Evolutionary conservation across 1,140 invertebrate genomes (phyloP).

Genomic region (Caenorhabditis tropicalis): DNA sequence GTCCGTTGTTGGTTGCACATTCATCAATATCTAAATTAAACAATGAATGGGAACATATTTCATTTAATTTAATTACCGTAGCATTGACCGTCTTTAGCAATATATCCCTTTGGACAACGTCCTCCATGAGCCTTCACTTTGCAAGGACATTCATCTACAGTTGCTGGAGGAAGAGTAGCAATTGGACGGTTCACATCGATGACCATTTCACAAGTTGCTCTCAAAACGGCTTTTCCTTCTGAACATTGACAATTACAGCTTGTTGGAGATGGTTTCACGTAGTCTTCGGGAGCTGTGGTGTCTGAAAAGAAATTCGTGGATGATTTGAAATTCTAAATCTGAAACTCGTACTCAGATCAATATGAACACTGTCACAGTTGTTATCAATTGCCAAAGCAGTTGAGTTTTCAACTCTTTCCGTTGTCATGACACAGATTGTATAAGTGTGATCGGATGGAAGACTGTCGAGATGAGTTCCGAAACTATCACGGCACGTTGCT

Average conservation of each 20-base stretch:
- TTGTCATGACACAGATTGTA: slow-evolving; percentile 62
- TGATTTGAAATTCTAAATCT: neutral
- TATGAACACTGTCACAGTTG: slow-evolving; percentile 61
- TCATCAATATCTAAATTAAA: slow-evolving; percentile 77
- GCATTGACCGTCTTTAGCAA: slow-evolving; percentile 42
- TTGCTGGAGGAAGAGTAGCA: slow-evolving; percentile 60
- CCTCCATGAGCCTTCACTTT: slow-evolving; percentile 54
- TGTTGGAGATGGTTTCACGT: slow-evolving; percentile 43
- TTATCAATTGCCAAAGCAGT: slow-evolving; percentile 56
- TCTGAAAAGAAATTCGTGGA: slow-evolving; percentile 46
- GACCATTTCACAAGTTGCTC: slow-evolving; percentile 42
- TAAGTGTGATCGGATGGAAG: slow-evolving; percentile 64
- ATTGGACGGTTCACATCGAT: slow-evolving; percentile 46
- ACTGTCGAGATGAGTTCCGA: slow-evolving; percentile 57
- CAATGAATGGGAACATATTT: neutral
- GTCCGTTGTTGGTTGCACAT: slow-evolving; percentile 78
- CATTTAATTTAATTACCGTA: slow-evolving; percentile 46
- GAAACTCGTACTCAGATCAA: slow-evolving; percentile 57
- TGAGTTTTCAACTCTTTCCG: slow-evolving; percentile 45
- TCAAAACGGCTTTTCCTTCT: slow-evolving; percentile 48
- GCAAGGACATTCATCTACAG: slow-evolving; percentile 61
- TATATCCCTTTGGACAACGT: slow-evolving; percentile 63
- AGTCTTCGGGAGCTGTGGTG: slow-evolving; percentile 40
- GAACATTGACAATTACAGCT: slow-evolving; percentile 54
- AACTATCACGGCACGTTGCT: slow-evolving; percentile 64